Base-by-base conservation (phyloP, 2,797 vertebrate genomes). In the Amphiprion clarkii region DNA sequence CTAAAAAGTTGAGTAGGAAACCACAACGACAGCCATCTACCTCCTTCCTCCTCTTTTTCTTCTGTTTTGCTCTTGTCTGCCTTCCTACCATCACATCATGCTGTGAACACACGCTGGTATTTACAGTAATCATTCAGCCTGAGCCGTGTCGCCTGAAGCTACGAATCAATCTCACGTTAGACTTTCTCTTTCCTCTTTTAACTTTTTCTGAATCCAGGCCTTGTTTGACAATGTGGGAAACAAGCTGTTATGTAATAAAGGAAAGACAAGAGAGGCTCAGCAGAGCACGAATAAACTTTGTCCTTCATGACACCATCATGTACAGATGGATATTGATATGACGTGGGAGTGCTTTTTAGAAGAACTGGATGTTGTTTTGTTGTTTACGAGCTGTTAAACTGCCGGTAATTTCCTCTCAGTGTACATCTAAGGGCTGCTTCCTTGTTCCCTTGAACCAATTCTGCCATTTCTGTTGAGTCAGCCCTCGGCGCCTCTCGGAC, bases 381-480 rank as follows among this genome's bases (percentile, higher is more conserved):
- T 9, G n/a, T 57, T 33, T 56, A n/a, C 14, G 1, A 19, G 27
- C 42, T 58, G 64, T 39, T 16, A 54, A 78, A 58, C 25, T 74
- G 13, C 44, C 76, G 60, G 29, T 58, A 54, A 64, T 59, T 62
- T 62, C 63, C 64, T 33, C 27, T 25, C 17, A 33, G 59, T 62
- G 55, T 71, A 25, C 14, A 56, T 27, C 29, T 49, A 16, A 19
- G 6, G 5, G 33, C 73, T 64, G 76, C 74, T 83, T 89, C 81
- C 83, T 86, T 27, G 52, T 90, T 88, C 74, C 64, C 33, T 80
- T 12, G 0, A 33, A 77, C 66, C 65, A 74, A 29, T 78, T 88
- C 44, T 70, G 60, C 29, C n/a, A 9, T 73, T 88, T 89, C 39
- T 85, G 86, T 73, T 56, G 84, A 90, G 85, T 92, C 90, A 90